Base-by-base conservation (phyloP, 2,888 invertebrate genomes). In the Gasteruption jaculator region DNA sequence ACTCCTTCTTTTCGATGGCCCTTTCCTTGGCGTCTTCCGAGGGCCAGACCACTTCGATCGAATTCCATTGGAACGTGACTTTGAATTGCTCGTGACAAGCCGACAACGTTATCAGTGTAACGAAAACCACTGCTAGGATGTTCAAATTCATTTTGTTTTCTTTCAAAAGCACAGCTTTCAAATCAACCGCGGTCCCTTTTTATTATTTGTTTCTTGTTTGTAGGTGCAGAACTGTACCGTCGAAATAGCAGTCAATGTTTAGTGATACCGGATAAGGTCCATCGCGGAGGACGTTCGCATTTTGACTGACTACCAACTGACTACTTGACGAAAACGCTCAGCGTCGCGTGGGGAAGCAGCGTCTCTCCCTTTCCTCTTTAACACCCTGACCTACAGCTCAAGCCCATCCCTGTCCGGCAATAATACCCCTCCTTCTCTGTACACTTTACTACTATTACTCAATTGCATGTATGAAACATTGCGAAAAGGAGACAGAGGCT, bases 41-140 rank as follows among this genome's bases (percentile, higher is more conserved):
- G 24, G 76, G 77, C 83, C 84, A 86, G 20, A 78, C 77, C 71
- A 80, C 83, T 61, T 85, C 82, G 48, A 85, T 72, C 48, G 76
- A 76, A 61, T 78, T 80, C 86, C 86, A 86, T 72, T 85, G 83
- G 70, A 83, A 82, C 44, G 82, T 76, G 21, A 84, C 85, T 44
- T 78, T 75, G 67, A 86, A 85, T 60, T 80, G 79, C 60, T 54
- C 66, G 39, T 66, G 58, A 15, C 50, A 51, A 11, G 30, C 20
- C 3, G 41, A 47, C 15, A 49, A 27, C 2, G 49, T 39, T 18
- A 47, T 37, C 4, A 54, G 26, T 8, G 51, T n/a, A 6, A 49
- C 8, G 30, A 41, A n/a, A 32, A 53, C 36, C 30, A 32, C 35
- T 31, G 33, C 34, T 31, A 50, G 16, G 52, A 46, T 54, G 31